Conservation (phyloP, 2,888 invertebrate genomes). For the Diplolepis rosae region DNA sequence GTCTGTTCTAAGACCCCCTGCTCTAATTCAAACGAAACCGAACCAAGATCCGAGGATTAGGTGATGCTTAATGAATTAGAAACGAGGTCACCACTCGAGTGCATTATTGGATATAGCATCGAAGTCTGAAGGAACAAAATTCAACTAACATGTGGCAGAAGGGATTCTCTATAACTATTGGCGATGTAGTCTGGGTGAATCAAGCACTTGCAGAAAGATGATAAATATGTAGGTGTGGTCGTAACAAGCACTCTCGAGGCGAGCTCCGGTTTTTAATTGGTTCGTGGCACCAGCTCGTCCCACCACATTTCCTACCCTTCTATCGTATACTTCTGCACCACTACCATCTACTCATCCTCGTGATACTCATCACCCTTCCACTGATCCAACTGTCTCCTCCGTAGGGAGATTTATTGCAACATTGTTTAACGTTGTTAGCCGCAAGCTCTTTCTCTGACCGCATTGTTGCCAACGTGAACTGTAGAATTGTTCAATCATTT, state of each 20-base stretch:
- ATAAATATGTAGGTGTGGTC: constrained; percentile 66
- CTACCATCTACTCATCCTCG: constrained; percentile 41
- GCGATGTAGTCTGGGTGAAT: constrained; percentile 33
- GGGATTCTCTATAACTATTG: constrained; percentile 16
- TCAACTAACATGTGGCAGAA: constrained; percentile 46
- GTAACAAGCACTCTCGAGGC: constrained; percentile 68
- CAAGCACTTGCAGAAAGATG: constrained; percentile 64
- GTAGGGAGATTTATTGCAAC: constrained; percentile 68
- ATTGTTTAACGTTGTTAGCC: constrained; percentile 66
- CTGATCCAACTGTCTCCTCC: constrained; percentile 33
- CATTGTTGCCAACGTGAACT: constrained; percentile 55
- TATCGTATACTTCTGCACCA: constrained; percentile 45
- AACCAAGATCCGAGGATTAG: no score
- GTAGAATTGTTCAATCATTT: constrained; percentile 48
- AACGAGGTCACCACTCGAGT: not conserved
- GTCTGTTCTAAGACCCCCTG: no score
- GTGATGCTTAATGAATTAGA: not conserved
- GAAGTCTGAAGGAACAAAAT: constrained; percentile 59
- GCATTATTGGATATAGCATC: constrained; percentile 1
- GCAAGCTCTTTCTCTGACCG: constrained; percentile 56
- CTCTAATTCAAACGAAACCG: no score
- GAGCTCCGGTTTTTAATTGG: constrained; percentile 52
- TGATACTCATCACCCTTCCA: constrained; percentile 42
- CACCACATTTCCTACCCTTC: constrained; percentile 54
- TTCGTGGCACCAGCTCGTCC: constrained; percentile 50